Conservation (phyloP, 2,797 vertebrate genomes). For the Mareca strepera region DNA sequence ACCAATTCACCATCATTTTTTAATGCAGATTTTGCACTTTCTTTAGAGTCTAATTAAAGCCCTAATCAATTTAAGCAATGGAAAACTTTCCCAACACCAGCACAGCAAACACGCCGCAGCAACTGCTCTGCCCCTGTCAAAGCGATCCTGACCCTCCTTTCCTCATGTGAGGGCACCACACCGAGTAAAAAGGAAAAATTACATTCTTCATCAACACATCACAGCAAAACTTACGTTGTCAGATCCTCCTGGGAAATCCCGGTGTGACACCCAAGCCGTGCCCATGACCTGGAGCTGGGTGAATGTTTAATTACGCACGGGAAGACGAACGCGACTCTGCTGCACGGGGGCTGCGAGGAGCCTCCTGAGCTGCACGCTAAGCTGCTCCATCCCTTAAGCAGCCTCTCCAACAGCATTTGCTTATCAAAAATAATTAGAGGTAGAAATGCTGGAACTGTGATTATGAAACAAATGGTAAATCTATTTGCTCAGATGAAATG, state of each 20-base stretch:
- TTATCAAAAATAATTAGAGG: conserved; percentile 70
- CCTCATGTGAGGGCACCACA: conserved; percentile 26
- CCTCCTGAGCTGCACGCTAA: not conserved
- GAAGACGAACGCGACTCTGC: not conserved
- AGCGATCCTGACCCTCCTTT: not conserved
- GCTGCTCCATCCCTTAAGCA: conserved; percentile 30
- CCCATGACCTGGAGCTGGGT: not conserved
- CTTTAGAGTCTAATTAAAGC: conserved; percentile 49
- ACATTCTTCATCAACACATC: conserved; percentile 49
- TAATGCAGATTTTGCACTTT: not conserved
- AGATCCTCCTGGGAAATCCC: conserved; percentile 2
- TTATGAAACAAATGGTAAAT: conserved; percentile 67
- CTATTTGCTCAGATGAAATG: conserved; percentile 61
- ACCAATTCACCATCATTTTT: not conserved
- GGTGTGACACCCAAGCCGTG: conserved; percentile 19
- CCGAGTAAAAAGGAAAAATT: conserved; percentile 49
- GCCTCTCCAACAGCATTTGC: conserved; percentile 40
- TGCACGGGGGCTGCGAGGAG: not conserved
- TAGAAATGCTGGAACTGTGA: conserved; percentile 42
- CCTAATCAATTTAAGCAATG: conserved; percentile 36
- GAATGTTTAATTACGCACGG: conserved; percentile 33
- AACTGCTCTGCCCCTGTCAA: conserved; percentile 40
- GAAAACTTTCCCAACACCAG: conserved; percentile 33
- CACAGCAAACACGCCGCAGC: conserved; percentile 1
- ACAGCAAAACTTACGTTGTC: conserved; percentile 45